Base-by-base conservation (phyloP, 2,888 invertebrate species). In the Onthophagus sagittarius region DNA sequence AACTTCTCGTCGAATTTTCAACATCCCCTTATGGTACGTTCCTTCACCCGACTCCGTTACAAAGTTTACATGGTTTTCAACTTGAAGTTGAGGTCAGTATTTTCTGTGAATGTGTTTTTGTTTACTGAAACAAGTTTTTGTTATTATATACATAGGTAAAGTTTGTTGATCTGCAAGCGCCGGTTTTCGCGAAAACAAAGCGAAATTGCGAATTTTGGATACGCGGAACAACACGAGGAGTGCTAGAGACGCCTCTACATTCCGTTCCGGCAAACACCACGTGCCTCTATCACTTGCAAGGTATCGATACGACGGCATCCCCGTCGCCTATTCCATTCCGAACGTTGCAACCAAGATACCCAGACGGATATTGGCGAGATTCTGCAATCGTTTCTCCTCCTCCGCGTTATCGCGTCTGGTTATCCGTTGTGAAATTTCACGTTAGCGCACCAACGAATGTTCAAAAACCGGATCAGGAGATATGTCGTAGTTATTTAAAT, bases 21-120 rank as follows among this genome's bases (percentile, higher is more conserved):
- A 94, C 95, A 65, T 95, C 95, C 15, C 94, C 95, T 5, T 96
- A 92, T 83, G 96, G 96, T 78, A 95, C 95, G 77, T 95, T 96
- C 85, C 88, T 94, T 78, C 93, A 94, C 84, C 94, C 94, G 2
- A 90, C 91, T 13, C 92, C 93, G 31, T 88, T 90, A 64, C 91
- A 93, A 83, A 91, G 93, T 1, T 87, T 96, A 69, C 94, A 95
- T 83, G 96, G 96, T 77, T 96, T 96, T 85, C 96, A 96, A 83
- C 87, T 96, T 71, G 94, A 96, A 88, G 94, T 96, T 77, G 92
- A 90, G 84, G 90, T 90, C 81, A 83, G 83, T 82, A 23, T 23
- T 23, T 23, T 23, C 23, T 23, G 23, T 3, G 3, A 23, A 3
- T 23, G 2, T 23, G 3, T 77, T 64, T 23, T 23, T 23, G 23